Evolutionary conservation across 2,113 vertebrate species (phyloP).

Genomic region (Barnardius zonarius): DNA sequence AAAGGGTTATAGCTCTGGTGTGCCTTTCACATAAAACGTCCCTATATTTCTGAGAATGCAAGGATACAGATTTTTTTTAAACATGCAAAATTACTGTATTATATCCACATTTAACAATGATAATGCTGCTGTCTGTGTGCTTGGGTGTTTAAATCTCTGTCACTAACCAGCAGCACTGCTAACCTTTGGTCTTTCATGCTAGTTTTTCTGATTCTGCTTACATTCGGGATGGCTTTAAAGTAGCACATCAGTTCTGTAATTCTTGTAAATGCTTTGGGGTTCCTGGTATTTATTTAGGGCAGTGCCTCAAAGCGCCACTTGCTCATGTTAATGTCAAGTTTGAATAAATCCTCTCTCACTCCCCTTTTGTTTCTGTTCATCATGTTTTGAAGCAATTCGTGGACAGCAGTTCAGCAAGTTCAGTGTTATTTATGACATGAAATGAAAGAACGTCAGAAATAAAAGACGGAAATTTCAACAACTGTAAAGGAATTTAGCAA

Average conservation of each 20-base stretch:
- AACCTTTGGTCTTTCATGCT: fast-evolving
- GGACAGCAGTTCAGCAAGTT: neutral
- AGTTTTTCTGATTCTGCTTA: neutral
- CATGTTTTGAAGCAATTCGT: neutral
- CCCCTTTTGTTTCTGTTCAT: neutral
- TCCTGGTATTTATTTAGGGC: neutral
- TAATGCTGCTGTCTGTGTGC: neutral
- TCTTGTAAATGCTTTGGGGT: neutral
- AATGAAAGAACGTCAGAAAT: conserved; percentile 22
- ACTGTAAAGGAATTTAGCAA: neutral
- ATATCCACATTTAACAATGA: neutral
- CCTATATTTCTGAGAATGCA: neutral
- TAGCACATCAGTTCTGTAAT: neutral
- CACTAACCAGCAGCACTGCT: neutral
- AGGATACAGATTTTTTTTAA: neutral
- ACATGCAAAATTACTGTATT: neutral
- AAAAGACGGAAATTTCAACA: conserved; percentile 11
- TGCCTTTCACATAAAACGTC: neutral
- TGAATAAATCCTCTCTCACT: neutral
- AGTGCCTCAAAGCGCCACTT: neutral
- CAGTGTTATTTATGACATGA: neutral
- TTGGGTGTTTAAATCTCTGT: neutral
- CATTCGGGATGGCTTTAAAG: neutral
- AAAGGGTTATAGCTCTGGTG: neutral
- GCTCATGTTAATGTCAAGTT: neutral